Evolutionary conservation across 1,140 invertebrate species (phyloP).

Genomic region (Drosophila navojoa): DNA sequence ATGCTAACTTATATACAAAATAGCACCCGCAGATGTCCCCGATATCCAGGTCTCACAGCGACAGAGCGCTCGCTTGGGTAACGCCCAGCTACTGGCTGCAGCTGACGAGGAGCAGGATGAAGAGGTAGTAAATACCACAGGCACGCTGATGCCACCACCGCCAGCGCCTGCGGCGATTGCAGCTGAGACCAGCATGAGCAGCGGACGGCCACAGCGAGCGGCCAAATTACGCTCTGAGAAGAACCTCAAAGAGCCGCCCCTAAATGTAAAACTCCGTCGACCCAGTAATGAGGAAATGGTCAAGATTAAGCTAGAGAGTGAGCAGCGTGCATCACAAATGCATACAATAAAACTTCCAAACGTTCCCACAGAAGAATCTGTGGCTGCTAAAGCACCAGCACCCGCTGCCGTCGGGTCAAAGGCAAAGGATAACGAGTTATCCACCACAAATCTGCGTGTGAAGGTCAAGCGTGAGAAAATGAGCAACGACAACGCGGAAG

Average conservation of each 20-base stretch:
- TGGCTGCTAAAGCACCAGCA: slow-evolving; percentile 8
- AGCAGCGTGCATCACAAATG: slow-evolving; percentile 68
- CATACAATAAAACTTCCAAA: background rate
- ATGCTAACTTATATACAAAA: background rate
- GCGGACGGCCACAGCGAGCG: slow-evolving; percentile 65
- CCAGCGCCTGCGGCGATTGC: slow-evolving; percentile 37
- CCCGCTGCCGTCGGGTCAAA: background rate
- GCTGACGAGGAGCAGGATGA: slow-evolving; percentile 47
- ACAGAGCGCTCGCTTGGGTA: slow-evolving; percentile 47
- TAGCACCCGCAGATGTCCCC: background rate
- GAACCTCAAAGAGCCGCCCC: slow-evolving; percentile 60
- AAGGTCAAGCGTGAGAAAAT: slow-evolving; percentile 74
- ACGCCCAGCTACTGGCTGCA: slow-evolving; percentile 64
- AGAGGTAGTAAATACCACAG: slow-evolving; percentile 48
- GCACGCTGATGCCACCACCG: slow-evolving; percentile 68
- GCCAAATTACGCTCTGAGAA: slow-evolving; percentile 71
- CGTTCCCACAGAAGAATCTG: background rate
- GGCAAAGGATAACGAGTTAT: background rate
- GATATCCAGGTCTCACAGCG: slow-evolving; percentile 18
- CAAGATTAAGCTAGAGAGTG: slow-evolving; percentile 65
- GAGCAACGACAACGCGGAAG: slow-evolving; percentile 30
- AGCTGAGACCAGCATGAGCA: slow-evolving; percentile 47
- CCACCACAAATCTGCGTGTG: slow-evolving; percentile 34
- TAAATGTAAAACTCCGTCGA: slow-evolving; percentile 60
- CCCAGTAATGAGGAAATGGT: slow-evolving; percentile 48